Evolutionary conservation across 2,797 vertebrate genomes (phyloP), one percentile per base, ranked within the genome.

Genomic region (Eulemur albifrons): DNA sequence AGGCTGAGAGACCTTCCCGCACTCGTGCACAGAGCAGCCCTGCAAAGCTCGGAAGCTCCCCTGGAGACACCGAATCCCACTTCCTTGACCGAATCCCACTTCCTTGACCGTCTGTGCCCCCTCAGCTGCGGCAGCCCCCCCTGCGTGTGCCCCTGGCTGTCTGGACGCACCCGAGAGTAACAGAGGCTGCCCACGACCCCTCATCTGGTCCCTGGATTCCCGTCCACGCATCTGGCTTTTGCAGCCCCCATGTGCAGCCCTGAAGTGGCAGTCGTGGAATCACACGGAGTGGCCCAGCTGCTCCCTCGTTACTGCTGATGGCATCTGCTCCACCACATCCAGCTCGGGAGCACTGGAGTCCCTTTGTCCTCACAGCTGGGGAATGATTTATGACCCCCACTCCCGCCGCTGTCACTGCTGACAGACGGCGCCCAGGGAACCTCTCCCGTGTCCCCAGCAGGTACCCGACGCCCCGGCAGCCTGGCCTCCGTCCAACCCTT

Each of bases 331-430:
- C 14, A 5, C 35, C 52, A 17, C 72, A 35, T 57, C 63, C 61
- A 30, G 32, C 40, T 4, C 23, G 45, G 61, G 27, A 38, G 48
- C 48, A 30, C 7, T 35, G 23, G 38, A n/a, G 30, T 79, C 45
- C 73, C 90, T 95, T 73, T 72, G 87, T 79, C 90, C 57, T 84
- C 86, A 92, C 20, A 52, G 43, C 84, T 90, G 32, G 45, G 79
- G 79, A 65, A 45, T 93, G 93, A 97, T 81, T 2, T 27, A 63
- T 1, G 32, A 30, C 59, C 57, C 27, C 93, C 72, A 14, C 43
- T 63, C 94, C 45, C 63, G 67, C 1, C 0, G 48, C 21, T 38
- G 43, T 92, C 92, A 43, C 88, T 95, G 95, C 57, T 9, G 50
- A 89, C 63, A 86, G 40, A 57, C 30, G 0, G 0, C 6, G 38